Percentiles rank a stretch among this genome's conserved stretches.
Conservation (phyloP, 2,113 vertebrate species). For the Coturnix japonica region DNA sequence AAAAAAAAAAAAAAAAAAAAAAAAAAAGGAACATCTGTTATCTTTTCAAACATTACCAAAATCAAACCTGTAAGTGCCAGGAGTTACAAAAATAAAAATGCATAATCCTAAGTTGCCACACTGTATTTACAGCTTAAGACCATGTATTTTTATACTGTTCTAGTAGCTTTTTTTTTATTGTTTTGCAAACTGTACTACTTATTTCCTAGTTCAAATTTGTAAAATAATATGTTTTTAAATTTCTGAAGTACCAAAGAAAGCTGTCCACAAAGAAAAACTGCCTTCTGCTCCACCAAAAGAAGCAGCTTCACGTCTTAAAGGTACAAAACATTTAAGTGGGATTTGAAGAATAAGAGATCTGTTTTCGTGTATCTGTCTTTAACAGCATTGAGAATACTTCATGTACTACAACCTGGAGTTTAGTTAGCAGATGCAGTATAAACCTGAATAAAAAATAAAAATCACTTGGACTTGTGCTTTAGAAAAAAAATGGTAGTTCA, state of each 20-base stretch:
- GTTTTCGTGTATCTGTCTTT: neutral
- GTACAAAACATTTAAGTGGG: neutral
- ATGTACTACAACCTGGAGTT: neutral
- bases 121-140: neutral
- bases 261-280: slow-evolving; percentile 1
- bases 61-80: neutral
- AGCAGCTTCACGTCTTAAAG: slow-evolving; percentile 9
- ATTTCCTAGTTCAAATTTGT: slow-evolving; percentile 13
- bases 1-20: neutral
- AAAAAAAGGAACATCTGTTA: neutral
- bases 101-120: neutral
- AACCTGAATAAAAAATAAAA: neutral
- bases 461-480: neutral
- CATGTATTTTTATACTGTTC: neutral
- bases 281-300: slow-evolving; percentile 26
- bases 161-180: neutral
- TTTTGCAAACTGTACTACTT: neutral
- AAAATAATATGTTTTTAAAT: slow-evolving; percentile 59
- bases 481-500: neutral
- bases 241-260: slow-evolving; percentile 33
- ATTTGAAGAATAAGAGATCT: neutral
- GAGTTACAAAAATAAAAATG: neutral
- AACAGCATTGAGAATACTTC: neutral
- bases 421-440: neutral
- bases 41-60: neutral